Conservation (phyloP, 2,113 vertebrate species). For the Microtus richardsoni region DNA sequence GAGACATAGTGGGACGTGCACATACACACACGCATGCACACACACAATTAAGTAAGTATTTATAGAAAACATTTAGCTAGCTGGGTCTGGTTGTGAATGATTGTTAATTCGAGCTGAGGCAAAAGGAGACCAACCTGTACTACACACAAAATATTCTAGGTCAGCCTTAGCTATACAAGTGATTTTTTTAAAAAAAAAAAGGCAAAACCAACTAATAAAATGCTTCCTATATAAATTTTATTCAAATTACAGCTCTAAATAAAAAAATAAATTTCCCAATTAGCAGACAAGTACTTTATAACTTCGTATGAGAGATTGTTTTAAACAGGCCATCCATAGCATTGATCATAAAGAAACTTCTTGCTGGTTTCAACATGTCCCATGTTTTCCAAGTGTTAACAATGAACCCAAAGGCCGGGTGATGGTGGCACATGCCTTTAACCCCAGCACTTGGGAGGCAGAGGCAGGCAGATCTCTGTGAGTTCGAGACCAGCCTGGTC, state of each 20-base stretch:
- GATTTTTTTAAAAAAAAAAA: background rate
- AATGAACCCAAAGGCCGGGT: background rate
- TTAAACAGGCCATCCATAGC: background rate
- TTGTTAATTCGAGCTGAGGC: background rate
- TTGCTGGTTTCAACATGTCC: background rate
- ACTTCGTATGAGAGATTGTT: background rate
- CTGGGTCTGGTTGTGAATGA: background rate
- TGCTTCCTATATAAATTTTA: slow-evolving; percentile 41
- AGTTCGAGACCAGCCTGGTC: too few species aligned
- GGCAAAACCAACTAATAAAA: background rate
- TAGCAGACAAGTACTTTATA: background rate
- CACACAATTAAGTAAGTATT: background rate
- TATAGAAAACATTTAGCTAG: background rate
- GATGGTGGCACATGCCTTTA: too few species aligned
- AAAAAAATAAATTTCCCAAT: slow-evolving; percentile 8
- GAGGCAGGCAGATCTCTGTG: too few species aligned
- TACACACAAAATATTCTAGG: background rate
- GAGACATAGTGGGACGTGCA: background rate
- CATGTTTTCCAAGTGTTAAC: slow-evolving; percentile 6
- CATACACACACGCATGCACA: background rate
- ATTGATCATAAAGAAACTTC: slow-evolving; percentile 15
- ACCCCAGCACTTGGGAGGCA: too few species aligned
- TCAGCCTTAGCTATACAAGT: background rate
- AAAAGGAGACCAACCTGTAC: background rate
- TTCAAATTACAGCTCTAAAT: slow-evolving; percentile 1